Evolutionary conservation across 1,140 invertebrate genomes (phyloP), one percentile per base, ranked within the genome.

Genomic region (Mycetomoellerius zeteki): DNA sequence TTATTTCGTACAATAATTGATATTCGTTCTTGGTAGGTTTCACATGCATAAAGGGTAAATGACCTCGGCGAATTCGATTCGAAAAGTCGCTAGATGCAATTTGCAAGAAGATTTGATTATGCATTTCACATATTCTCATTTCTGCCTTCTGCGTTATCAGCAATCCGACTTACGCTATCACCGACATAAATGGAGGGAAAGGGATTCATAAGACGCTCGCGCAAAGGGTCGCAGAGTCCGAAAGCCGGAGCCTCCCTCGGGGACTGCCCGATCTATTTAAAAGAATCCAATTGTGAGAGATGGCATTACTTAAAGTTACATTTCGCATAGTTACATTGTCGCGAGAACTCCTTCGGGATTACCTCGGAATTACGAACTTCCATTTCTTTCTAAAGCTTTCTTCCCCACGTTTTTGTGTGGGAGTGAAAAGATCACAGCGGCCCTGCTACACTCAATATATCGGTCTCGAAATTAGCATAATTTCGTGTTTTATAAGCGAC

Each of bases 401-500:
- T 16, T 10, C 52, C 52, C 21, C 56, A 4, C 67, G 43, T 47
- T n/a, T 65, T 56, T 50, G 2, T 12, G 12, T 27, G 14, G 62
- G 37, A 71, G 54, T 21, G 21, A 47, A 33, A 47, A 56, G 54
- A 47, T 89, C 27, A 76, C 43, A 73, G 60, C 62, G 81, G 43
- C 14, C 47, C 14, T 5, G 50, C 21, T 47, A 52, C 24, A 24
- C 43, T 58, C 43, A 60, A 19, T 64, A 77, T 85, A 52, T 88
- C 76, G 33, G n/a, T 80, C 71, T 85, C 50, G 71, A 82, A 87
- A 93, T 93, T 93, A 93, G 89, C 92, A 92, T 93, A 93, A 93
- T 93, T 93, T 89, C 71, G 91, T 91, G 88, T 92, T 93, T 92
- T 92, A 90, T 92, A 92, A 93, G 91, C 89, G 75, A 81, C 86